These are phyloP conservation scores for Trichopria drosophilae DNA, from an alignment of 2,888 invertebrate species.

Conservation along the genomic window DNA sequence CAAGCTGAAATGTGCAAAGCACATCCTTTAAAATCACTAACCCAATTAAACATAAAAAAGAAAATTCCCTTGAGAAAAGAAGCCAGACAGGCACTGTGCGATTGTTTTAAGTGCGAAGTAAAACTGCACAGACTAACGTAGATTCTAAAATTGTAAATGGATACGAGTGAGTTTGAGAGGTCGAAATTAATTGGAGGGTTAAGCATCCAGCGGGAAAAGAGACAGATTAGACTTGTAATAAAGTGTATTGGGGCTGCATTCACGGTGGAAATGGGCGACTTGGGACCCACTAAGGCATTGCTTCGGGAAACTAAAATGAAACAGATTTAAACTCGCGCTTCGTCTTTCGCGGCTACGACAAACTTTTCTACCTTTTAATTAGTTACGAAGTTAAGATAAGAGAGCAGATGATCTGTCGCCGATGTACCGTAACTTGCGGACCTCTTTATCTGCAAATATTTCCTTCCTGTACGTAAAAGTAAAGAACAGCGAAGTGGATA, in stretches of 20 bases:
- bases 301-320: constrained; percentile 55
- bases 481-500: too few species aligned
- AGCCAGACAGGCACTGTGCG: too few species aligned
- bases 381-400: constrained; percentile 38
- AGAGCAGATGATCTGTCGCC: not conserved
- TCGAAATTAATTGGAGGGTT: constrained; percentile 41
- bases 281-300: constrained; percentile 57
- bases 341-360: constrained; percentile 44
- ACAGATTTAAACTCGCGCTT: constrained; percentile 57
- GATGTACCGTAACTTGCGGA: not conserved
- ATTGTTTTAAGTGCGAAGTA: too few species aligned
- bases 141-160: constrained; percentile 25
- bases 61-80: too few species aligned
- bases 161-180: constrained; percentile 25
- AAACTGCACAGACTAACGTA: too few species aligned
- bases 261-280: constrained; percentile 55
- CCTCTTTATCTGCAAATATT: too few species aligned
- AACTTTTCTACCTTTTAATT: constrained; percentile 57
- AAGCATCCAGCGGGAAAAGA: constrained; percentile 47
- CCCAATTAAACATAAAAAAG: too few species aligned
- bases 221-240: constrained; percentile 57
- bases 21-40: too few species aligned
- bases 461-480: too few species aligned
- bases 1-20: too few species aligned
- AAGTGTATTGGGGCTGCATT: constrained; percentile 48